Evolutionary conservation across 2,113 vertebrate species (phyloP), one percentile per base, ranked within the genome.

Genomic region (Gymnocephalus cernua): DNA sequence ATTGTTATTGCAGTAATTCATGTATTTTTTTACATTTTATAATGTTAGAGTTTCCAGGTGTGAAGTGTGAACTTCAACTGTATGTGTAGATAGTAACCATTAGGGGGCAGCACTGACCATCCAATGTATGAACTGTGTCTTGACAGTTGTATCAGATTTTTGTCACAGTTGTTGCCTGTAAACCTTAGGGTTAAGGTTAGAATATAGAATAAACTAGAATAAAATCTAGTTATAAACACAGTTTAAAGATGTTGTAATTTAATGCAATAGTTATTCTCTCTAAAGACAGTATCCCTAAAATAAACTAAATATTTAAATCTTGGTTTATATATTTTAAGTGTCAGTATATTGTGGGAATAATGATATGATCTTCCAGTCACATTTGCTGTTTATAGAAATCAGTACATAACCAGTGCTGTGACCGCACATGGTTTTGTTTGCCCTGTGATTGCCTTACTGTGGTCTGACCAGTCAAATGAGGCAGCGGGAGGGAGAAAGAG

Each of bases 51-150:
- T 51, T 58, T 23, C 16, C 12, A 12, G 14, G 19, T 41, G 6
- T 47, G 10, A 32, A 23, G 10, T 62, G 19, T 38, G 6, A 54
- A 23, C 44, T 25, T 32, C 5, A 74, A 38, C 16, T 82, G 29
- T 29, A 74, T 57, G 65, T 83, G 23, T 27, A 16, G 5, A 27
- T 29, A 80, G 3, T 76, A 3, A 50, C 88, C 93, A 76, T 53
- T 82, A 83, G 91, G 88, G 91, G 94, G 94, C 92, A 95, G 89
- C 87, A 89, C 76, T 82, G 89, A 82, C 82, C 83, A 86, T 38
- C 63, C 44, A 77, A 89, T 91, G 50, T 4, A 9, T 63, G 1
- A 62, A 25, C 38, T 48, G 41, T 64, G 35, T 23, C 25, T 45
- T 58, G 1, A 50, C 19, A 47, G 2, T 57, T 54, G 2, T 15